Conservation (phyloP, 2,113 vertebrate genomes). For the Arvicanthis niloticus region DNA sequence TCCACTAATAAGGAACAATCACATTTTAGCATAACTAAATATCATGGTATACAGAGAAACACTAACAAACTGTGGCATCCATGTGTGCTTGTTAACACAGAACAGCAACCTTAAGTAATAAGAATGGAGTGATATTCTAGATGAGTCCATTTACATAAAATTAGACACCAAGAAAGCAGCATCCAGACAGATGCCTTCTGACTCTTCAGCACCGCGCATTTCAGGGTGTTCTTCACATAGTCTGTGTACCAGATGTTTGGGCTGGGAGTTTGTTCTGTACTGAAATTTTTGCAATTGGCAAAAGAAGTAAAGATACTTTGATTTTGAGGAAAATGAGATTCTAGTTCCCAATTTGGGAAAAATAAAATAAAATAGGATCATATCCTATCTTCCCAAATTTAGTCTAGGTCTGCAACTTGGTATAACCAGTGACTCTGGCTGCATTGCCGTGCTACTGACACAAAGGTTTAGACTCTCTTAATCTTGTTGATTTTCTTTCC, state of each 20-base stretch:
- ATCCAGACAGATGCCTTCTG: neutral
- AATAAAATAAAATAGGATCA: neutral
- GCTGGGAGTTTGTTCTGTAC: neutral
- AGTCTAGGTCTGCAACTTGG: neutral
- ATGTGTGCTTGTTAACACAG: neutral
- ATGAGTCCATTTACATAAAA: neutral
- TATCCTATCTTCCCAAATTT: neutral
- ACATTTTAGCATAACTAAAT: neutral
- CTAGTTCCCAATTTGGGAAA: neutral
- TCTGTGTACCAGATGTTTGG: neutral
- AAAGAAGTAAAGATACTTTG: conserved; percentile 35
- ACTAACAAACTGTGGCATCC: neutral
- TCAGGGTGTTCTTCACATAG: neutral
- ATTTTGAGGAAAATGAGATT: conserved; percentile 49
- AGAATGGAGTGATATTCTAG: too few relatives aligned
- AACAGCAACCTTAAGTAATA: neutral
- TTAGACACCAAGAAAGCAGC: neutral
- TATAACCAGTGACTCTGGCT: neutral
- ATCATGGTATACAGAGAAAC: neutral
- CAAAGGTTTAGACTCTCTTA: neutral
- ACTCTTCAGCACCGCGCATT: neutral
- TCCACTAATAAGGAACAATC: neutral
- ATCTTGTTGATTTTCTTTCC: neutral
- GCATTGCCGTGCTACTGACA: neutral
- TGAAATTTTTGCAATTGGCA: neutral